Conservation (phyloP, 2,888 invertebrate species). For the Tetranychus truncatus region DNA sequence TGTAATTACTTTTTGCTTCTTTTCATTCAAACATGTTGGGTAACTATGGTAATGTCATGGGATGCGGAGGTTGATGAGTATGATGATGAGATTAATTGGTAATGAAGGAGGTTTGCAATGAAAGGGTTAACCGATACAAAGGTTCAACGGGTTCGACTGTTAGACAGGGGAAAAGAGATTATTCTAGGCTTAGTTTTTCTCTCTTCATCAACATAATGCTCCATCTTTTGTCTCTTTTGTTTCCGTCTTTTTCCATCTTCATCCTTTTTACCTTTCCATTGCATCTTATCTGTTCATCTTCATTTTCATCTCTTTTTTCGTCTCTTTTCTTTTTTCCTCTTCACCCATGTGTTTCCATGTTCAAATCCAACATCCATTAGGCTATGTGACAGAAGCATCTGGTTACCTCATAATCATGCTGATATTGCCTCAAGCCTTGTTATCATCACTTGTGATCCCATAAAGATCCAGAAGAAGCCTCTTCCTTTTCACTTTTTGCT, state of each 20-base stretch:
- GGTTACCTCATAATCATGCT: neutral
- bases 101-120: too few relatives aligned
- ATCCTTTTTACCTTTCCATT: neutral
- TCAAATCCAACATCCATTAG: neutral
- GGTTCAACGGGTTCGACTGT: too few relatives aligned
- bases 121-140: too few relatives aligned
- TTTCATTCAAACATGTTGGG: conserved; percentile 3
- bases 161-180: too few relatives aligned
- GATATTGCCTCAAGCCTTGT: neutral
- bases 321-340: neutral
- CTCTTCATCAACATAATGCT: too few relatives aligned
- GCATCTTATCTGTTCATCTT: neutral
- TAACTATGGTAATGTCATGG: neutral
- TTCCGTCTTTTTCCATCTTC: neutral
- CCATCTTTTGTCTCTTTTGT: too few relatives aligned
- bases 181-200: too few relatives aligned
- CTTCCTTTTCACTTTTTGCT: neutral
- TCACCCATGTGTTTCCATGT: neutral
- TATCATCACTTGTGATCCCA: neutral
- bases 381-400: neutral
- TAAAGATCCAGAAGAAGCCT: neutral
- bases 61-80: too few relatives aligned
- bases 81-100: too few relatives aligned
- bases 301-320: neutral
- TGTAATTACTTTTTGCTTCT: conserved; percentile 2